Evolutionary conservation across 2,797 vertebrate genomes (phyloP).

Genomic region (Helarctos malayanus): DNA sequence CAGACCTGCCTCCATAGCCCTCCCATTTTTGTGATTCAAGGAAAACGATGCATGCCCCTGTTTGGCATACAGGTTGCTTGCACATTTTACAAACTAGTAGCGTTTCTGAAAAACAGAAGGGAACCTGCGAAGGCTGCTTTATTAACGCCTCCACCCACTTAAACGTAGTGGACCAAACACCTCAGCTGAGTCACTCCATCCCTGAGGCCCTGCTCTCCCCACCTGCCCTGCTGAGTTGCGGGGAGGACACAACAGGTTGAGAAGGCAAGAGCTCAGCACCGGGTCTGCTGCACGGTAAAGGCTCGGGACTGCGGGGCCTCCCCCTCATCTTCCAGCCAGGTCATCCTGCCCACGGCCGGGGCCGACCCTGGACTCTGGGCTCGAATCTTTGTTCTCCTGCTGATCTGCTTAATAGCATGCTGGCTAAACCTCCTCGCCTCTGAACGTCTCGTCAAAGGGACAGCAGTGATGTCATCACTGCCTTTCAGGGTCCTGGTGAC

Average conservation of each 20-base stretch:
- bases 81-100: neutral
- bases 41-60: neutral
- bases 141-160: neutral
- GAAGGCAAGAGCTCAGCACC: neutral
- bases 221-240: fast-evolving
- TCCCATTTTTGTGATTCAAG: neutral
- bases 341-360: neutral
- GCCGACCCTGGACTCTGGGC: neutral
- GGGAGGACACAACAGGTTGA: fast-evolving
- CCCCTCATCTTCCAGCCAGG: fast-evolving
- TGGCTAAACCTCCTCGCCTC: neutral
- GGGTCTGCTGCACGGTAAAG: fast-evolving
- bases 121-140: fast-evolving
- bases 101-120: neutral
- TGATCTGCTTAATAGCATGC: neutral
- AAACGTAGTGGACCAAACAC: no score
- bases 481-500: fast-evolving
- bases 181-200: neutral
- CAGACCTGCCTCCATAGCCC: neutral
- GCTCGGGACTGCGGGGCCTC: fast-evolving
- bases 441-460: neutral
- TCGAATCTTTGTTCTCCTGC: fast-evolving
- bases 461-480: fast-evolving
- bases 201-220: neutral
- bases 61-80: neutral